Percentiles rank a stretch among this genome's conserved stretches.
Conservation (phyloP, 2,888 invertebrate genomes). For the Ichneumon xanthorius region DNA sequence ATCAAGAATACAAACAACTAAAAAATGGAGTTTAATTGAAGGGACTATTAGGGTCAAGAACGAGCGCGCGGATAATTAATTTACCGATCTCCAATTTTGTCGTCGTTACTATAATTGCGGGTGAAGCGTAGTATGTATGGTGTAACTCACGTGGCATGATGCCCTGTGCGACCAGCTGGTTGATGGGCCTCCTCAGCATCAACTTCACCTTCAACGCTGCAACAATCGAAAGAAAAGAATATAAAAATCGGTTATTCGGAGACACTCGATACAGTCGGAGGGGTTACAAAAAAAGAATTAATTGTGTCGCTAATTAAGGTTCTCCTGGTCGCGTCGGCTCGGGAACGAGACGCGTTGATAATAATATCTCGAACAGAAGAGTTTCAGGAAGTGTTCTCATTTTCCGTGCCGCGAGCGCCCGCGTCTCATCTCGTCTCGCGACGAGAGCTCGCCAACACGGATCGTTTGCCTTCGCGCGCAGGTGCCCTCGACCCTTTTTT, state of each 20-base stretch:
- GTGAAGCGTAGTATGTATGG: not conserved
- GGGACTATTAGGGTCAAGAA: conserved; percentile 66
- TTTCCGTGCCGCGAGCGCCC: conserved; percentile 47
- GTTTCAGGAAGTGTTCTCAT: conserved; percentile 47
- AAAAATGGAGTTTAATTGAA: conserved; percentile 53
- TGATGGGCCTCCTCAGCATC: conserved; percentile 97
- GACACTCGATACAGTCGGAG: conserved; percentile 10
- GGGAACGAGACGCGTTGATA: conserved; percentile 12
- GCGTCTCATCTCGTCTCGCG: conserved; percentile 25
- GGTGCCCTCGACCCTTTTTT: conserved; percentile 37
- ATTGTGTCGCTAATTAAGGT: conserved; percentile 45
- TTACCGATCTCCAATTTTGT: conserved; percentile 57
- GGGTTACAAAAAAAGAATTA: conserved; percentile 23
- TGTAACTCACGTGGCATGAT: conserved; percentile 98
- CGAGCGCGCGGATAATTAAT: conserved; percentile 58
- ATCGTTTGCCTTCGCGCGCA: conserved; percentile 57
- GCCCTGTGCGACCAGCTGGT: conserved; percentile 98
- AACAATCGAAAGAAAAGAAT: conserved; percentile 85
- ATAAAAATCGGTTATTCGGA: conserved; percentile 63
- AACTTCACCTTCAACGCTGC: conserved; percentile 98
- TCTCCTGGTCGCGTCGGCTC: not conserved
- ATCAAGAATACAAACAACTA: not conserved
- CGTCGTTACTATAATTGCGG: conserved; percentile 12
- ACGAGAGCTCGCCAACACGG: conserved; percentile 56
- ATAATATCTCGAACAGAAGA: conserved; percentile 28